phyloP scores from a whole-genome alignment of 2,888 invertebrate species.

The Pemphredon lugubris region DNA sequence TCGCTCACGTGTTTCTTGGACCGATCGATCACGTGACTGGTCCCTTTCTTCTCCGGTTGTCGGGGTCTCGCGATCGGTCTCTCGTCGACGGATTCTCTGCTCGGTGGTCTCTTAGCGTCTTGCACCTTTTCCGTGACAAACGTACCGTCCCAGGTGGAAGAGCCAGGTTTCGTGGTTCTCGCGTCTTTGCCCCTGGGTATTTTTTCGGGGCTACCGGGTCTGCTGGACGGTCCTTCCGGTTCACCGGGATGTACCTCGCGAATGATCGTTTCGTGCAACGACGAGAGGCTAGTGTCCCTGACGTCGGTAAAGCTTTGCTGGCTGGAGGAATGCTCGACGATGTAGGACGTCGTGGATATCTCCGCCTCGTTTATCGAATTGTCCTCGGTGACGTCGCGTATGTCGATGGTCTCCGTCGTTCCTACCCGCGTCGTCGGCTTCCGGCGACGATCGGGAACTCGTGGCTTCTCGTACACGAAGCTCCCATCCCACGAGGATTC shows the following conservation, averaged over 20 bases:
- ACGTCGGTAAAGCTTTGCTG: constrained; percentile 70
- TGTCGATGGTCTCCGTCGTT: constrained; percentile 76
- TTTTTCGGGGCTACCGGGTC: constrained; percentile 64
- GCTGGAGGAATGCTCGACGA: constrained; percentile 75
- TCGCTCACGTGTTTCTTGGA: constrained; percentile 62
- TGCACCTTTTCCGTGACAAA: constrained; percentile 64
- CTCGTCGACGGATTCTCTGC: constrained; percentile 39
- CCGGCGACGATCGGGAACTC: constrained; percentile 31
- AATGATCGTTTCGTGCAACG: constrained; percentile 55
- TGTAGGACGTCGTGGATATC: constrained; percentile 69
- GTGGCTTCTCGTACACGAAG: constrained; percentile 82
- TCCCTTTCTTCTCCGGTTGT: neutral
- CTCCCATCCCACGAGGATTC: constrained; percentile 83
- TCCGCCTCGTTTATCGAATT: constrained; percentile 76
- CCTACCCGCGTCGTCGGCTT: constrained; percentile 31
- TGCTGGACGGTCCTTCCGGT: constrained; percentile 31
- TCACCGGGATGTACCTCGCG: constrained; percentile 26
- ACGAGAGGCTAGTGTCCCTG: constrained; percentile 62
- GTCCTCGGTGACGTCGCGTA: constrained; percentile 62
- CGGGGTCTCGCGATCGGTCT: constrained; percentile 23
- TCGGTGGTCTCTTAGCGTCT: constrained; percentile 30
- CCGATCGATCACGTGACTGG: constrained; percentile 8
- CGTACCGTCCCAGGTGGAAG: constrained; percentile 75
- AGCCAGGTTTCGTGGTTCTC: constrained; percentile 67
- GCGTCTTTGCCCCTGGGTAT: constrained; percentile 54